Conservation (phyloP, 2,797 vertebrate genomes). For the Nothura maculosa region DNA sequence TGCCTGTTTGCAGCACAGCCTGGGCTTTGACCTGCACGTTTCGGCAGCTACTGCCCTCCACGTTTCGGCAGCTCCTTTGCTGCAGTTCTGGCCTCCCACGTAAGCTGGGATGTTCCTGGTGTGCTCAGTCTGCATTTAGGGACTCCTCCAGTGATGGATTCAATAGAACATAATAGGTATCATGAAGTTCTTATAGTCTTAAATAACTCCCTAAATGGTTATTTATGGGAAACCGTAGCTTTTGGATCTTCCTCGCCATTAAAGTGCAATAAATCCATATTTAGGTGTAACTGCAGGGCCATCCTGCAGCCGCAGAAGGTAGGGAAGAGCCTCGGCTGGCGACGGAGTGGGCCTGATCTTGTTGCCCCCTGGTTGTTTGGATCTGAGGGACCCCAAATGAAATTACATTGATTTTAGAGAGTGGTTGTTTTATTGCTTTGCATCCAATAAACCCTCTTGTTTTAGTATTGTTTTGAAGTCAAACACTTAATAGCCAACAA, state of each 20-base stretch:
- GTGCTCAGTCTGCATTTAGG: constrained; percentile 7
- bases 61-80: background rate
- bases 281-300: background rate
- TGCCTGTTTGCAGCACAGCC: too few relatives aligned
- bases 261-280: background rate
- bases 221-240: background rate
- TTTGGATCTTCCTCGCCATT: background rate
- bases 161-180: background rate
- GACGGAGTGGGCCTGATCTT: background rate
- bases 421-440: background rate
- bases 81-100: background rate
- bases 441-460: background rate
- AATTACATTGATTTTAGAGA: background rate
- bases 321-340: background rate
- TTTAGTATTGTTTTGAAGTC: background rate
- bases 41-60: background rate
- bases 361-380: background rate
- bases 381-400: background rate
- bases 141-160: background rate
- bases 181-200: background rate
- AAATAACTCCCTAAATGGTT: background rate
- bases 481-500: background rate
- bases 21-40: background rate
- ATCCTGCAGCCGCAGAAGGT: background rate
- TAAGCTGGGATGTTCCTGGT: background rate